Base-by-base conservation (phyloP, 2,113 vertebrate genomes). In the Tautogolabrus adspersus region DNA sequence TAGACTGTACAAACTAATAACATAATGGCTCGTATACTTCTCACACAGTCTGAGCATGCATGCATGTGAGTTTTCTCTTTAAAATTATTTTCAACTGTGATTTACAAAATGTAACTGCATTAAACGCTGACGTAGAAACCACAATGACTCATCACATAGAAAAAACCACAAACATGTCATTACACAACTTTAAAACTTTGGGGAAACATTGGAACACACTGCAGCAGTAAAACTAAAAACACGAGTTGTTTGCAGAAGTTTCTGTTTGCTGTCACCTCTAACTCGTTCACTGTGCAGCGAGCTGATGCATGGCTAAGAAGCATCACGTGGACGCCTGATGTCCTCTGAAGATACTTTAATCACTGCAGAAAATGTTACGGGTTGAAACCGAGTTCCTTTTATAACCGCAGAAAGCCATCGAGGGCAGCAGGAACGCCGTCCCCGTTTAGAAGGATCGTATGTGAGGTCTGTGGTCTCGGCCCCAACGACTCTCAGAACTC, bases 391-490 rank as follows among this genome's bases (percentile, higher is more conserved):
- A 66, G 21, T 59, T 81, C 58, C 11, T 56, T 10, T 19, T 1
- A 9, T 6, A 30, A 66, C 77, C 54, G 0, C 72, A 77, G 61
- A 67, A 54, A 67, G 51, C 49, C 60, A 62, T 47, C 3, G 21
- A 58, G 72, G 49, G 44, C 40, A 13, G 52, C 75, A 66, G 65
- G 63, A 74, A 68, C 6, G 60, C 21, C 30, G 68, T 59, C 55
- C 54, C 60, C 22, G 84, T 81, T 66, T 77, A 22, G 73, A 22
- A 44, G 75, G 52, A 71, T 57, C 11, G 21, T 51, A 30, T 77
- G 49, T 67, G 76, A 71, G 86, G 76, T 73, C 16, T 16, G 59
- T 1, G 74, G 82, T 71, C 77, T 77, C n/a, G 82, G 72, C 56
- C 22, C 15, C 0, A 51, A 42, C 0, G 12, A 49, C 55, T 22